Base-by-base conservation (phyloP, 1,140 invertebrate genomes). In the Anagrus nilaparvatae region DNA sequence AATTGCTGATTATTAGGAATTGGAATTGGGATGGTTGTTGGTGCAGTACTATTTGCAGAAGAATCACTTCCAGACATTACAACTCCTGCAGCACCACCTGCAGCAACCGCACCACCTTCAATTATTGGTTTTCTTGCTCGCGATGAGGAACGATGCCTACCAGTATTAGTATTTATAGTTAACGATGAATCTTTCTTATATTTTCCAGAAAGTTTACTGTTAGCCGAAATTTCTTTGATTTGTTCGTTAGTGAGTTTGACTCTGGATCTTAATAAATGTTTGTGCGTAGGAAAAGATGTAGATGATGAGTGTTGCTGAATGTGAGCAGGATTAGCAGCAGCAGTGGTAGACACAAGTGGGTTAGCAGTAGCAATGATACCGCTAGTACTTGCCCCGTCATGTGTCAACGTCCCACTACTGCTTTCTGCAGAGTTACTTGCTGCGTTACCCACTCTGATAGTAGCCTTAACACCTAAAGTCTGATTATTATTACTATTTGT, bases 71-170 rank as follows among this genome's bases (percentile, higher is more conserved):
- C 60, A 30, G 61, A 62, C 62, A 66, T 64, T 35, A 59, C 53
- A 49, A 52, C 63, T 47, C 59, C 65, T 48, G 59, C 40, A 53
- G 56, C 1, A 50, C 54, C 53, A 38, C 52, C 55, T 37, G 53
- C 56, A 13, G 54, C 54, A 28, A 59, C 52, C 37, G 53, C 51
- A 40, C 61, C 63, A 48, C 59, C 61, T 37, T 46, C 44, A 14
- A 42, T 10, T 7, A 52, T 56, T 54, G 60, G 56, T 58, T 76
- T 76, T 43, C 72, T 62, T 45, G 69, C 67, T 50, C 75, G 61
- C 48, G 74, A 74, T 58, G 73, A 74, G 52, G 75, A 73, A 49
- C 75, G 72, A 67, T 74, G 73, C 57, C 69, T 70, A 43, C 18
- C 59, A 58, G n/a, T n/a, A n/a, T n/a, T n/a, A n/a, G n/a, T n/a